Evolutionary conservation across 1,140 invertebrate genomes (phyloP).

Genomic region (Plutomurus gul): DNA sequence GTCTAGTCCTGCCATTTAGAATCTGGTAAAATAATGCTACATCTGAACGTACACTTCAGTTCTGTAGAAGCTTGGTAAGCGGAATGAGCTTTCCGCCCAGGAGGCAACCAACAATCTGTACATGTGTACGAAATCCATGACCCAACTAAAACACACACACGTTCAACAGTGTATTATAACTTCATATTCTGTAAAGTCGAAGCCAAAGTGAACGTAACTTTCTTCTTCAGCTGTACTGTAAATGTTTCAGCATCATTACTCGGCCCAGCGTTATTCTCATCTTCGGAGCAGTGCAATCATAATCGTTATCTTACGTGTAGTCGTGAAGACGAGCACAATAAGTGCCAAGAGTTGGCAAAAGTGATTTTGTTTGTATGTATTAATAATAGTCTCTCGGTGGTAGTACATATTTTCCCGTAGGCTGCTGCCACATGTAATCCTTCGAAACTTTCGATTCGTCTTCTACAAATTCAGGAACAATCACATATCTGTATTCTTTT

Average conservation of each 20-base stretch:
- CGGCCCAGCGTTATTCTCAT: too few species aligned
- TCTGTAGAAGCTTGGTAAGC: neutral
- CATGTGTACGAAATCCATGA: too few species aligned
- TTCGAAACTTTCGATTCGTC: too few species aligned
- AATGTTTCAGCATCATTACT: neutral
- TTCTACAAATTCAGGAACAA: too few species aligned
- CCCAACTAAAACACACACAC: neutral
- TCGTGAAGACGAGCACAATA: neutral
- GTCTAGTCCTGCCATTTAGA: too few species aligned
- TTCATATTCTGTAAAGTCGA: too few species aligned
- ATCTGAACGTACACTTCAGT: neutral
- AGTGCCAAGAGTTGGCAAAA: neutral
- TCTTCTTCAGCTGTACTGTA: too few species aligned
- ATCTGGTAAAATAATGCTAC: neutral
- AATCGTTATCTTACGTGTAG: neutral
- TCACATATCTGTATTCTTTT: too few species aligned
- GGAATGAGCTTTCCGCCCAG: slow-evolving; percentile 10
- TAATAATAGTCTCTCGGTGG: neutral
- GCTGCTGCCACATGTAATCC: neutral
- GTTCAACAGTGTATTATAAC: neutral
- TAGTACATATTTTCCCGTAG: neutral
- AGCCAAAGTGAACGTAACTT: too few species aligned
- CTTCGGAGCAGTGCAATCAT: too few species aligned
- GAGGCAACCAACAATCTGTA: too few species aligned
- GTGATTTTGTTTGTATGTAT: too few species aligned